Conservation (phyloP, 2,888 invertebrate species). For the Lithophane ornitopus region DNA sequence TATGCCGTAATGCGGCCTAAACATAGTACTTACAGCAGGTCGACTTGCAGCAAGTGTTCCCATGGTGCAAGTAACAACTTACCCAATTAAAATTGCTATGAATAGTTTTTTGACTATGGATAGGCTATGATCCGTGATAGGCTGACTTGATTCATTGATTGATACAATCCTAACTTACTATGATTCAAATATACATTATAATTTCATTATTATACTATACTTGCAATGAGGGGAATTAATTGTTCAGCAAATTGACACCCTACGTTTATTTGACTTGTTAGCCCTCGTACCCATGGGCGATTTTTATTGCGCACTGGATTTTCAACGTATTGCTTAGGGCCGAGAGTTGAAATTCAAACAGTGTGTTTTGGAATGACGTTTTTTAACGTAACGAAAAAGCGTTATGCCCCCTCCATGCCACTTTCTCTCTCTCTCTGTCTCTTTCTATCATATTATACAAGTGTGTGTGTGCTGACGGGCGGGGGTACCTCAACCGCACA, state of each 20-base stretch:
- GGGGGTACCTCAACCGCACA: too few relatives aligned
- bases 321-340: not conserved
- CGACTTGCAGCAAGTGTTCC: not conserved
- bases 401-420: too few relatives aligned
- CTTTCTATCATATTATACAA: too few relatives aligned
- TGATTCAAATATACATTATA: conserved; percentile 1
- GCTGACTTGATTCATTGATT: not conserved
- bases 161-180: not conserved
- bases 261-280: not conserved
- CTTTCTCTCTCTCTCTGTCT: too few relatives aligned
- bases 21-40: not conserved
- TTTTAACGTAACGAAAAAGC: too few relatives aligned
- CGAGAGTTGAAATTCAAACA: not conserved
- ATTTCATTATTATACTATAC: not conserved
- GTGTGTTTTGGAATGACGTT: not conserved
- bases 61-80: not conserved
- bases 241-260: not conserved
- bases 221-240: not conserved
- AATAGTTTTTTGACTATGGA: not conserved
- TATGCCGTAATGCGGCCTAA: too few relatives aligned
- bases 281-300: not conserved
- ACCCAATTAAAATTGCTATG: not conserved
- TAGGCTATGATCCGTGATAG: not conserved
- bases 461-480: too few relatives aligned
- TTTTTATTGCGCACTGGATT: not conserved